Conservation (phyloP, 1,140 invertebrate genomes). For the Hirudo medicinalis region DNA sequence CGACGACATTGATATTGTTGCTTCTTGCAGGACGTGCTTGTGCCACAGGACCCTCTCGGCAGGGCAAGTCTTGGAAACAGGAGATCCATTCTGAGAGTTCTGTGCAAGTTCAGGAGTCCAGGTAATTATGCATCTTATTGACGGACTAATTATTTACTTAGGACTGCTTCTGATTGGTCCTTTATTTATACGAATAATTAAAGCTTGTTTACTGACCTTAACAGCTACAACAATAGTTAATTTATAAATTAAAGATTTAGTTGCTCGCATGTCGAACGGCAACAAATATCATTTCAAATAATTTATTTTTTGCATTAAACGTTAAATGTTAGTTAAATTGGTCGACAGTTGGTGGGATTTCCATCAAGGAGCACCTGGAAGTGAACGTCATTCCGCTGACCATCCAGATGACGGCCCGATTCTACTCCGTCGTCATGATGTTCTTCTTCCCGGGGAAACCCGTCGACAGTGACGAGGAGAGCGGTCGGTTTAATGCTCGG, state of each 20-base stretch:
- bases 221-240: too few relatives aligned
- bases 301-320: constrained; percentile 46
- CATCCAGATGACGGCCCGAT: constrained; percentile 77
- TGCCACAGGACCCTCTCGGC: constrained; percentile 28
- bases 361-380: constrained; percentile 96
- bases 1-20: neutral
- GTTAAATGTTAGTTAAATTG: constrained; percentile 66
- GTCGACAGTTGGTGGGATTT: constrained; percentile 79
- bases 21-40: constrained; percentile 55
- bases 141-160: neutral
- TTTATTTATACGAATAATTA: neutral
- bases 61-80: constrained; percentile 32
- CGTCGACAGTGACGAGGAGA: constrained; percentile 26
- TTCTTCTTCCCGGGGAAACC: constrained; percentile 95
- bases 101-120: constrained; percentile 36
- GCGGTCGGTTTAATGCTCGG: neutral
- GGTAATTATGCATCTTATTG: constrained; percentile 26
- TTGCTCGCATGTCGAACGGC: neutral
- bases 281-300: neutral
- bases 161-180: neutral
- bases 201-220: neutral
- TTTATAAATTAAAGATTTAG: neutral
- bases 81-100: constrained; percentile 34
- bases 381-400: constrained; percentile 53
- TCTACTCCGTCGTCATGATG: constrained; percentile 90